Percentiles rank a stretch among this genome's conserved stretches.
Evolutionary conservation across 2,113 vertebrate species (phyloP).

Genomic region (Pteropus alecto): DNA sequence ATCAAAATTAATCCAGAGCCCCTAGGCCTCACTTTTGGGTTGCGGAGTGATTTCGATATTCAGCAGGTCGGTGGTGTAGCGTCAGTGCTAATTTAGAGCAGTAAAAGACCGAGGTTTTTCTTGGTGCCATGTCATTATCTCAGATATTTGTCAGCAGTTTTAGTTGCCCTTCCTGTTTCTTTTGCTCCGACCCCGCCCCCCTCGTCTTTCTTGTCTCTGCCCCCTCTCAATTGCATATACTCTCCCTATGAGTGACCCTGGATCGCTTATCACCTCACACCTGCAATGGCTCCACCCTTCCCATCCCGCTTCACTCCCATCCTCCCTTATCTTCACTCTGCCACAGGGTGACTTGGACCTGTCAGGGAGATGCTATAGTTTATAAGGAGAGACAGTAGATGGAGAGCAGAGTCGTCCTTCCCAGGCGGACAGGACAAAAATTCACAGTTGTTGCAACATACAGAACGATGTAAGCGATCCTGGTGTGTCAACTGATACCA

Average conservation of each 20-base stretch:
- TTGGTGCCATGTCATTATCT: rapidly evolving
- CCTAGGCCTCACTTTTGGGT: background rate
- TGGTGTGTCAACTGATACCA: background rate
- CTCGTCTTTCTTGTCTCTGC: background rate
- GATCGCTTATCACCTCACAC: background rate
- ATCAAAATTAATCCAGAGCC: background rate
- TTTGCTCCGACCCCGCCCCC: background rate
- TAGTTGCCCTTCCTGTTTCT: background rate
- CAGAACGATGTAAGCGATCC: background rate
- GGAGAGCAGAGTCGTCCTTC: background rate
- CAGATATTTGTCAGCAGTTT: background rate
- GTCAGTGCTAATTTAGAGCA: background rate
- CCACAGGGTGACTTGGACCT: background rate
- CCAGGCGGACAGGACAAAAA: background rate
- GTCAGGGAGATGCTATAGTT: background rate
- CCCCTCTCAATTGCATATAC: background rate
- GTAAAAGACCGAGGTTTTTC: background rate
- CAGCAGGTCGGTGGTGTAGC: no score
- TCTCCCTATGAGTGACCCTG: background rate
- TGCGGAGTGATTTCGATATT: background rate
- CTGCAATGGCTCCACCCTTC: background rate
- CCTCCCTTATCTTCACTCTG: background rate
- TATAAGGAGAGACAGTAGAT: background rate
- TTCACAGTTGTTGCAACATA: background rate
- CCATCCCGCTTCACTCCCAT: background rate